Conservation (phyloP, 1,140 invertebrate species). For the Nymphalis io region DNA sequence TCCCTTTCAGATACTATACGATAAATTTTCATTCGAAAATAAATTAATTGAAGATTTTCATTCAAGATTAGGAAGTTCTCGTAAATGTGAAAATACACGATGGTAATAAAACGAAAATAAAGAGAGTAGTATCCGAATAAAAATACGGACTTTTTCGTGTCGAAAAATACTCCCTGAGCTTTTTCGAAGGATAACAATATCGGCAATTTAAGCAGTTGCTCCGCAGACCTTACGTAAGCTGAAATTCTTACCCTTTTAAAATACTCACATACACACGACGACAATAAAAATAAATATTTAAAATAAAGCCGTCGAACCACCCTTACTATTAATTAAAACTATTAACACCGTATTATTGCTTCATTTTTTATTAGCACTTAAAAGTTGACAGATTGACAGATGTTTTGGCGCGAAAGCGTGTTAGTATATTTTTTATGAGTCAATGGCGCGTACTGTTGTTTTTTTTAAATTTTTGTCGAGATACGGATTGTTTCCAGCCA, state of each 20-base stretch:
- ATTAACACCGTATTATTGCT: constrained; percentile 66
- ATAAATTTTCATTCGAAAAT: constrained; percentile 6
- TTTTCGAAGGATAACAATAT: constrained; percentile 6
- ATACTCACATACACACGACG: constrained; percentile 56
- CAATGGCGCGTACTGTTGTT: constrained; percentile 34
- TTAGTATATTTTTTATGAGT: constrained; percentile 29
- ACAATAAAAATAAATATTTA: constrained; percentile 35
- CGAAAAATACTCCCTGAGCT: background rate
- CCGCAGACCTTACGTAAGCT: constrained; percentile 16
- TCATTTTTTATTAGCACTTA: constrained; percentile 46
- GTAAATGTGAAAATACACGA: constrained; percentile 6
- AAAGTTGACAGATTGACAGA: constrained; percentile 52
- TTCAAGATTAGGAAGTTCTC: constrained; percentile 8
- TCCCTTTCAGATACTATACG: constrained; percentile 3
- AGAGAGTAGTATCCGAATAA: constrained; percentile 7
- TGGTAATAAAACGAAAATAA: constrained; percentile 3
- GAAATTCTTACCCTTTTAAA: constrained; percentile 43
- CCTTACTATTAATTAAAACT: constrained; percentile 52
- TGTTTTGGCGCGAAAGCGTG: constrained; percentile 57
- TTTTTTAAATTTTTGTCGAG: constrained; percentile 37
- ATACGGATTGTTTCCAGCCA: constrained; percentile 57
- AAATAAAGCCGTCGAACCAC: constrained; percentile 49
- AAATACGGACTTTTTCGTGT: background rate
- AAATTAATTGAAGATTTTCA: constrained; percentile 9
- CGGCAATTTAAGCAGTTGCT: constrained; percentile 7